Evolutionary conservation across 2,113 vertebrate species (phyloP), one percentile per base, ranked within the genome.

Genomic region (Syngnathus typhle): DNA sequence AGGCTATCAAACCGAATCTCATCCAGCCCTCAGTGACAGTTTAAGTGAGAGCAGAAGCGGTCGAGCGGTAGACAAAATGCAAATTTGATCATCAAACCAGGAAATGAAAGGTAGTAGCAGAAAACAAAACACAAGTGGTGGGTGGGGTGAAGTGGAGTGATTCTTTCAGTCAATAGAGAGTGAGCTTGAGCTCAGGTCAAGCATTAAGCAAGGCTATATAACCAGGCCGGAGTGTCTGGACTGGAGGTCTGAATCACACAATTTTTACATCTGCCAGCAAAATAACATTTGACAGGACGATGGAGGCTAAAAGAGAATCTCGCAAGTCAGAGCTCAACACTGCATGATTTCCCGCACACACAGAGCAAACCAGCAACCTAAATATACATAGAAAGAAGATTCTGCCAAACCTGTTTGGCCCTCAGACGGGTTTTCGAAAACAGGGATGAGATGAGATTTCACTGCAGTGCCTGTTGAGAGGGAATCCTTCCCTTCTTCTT

Each of bases 401-500:
- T 75, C 60, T 70, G 23, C 77, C 78, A 62, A 82, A 85, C 83
- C 78, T 83, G 70, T 52, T 77, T 46, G 67, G 70, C n/a, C 66
- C 80, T 77, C 71, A 74, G 65, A 71, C 72, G 70, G 80, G 69
- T 72, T 74, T 69, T 73, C 64, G 65, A 77, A 46, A 59, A 68
- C 65, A 70, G 77, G 74, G 77, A 69, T 72, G 80, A 81, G 69
- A 69, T 77, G 69, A 74, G 79, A 65, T 75, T 79, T 80, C 44
- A 69, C 38, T 80, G 64, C 68, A 76, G 79, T 75, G 70, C 61
- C 78, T 80, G 65, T 77, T 72, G 72, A 82, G 77, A 83, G 78
- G 78, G 81, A 76, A 79, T 83, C 77, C 79, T 75, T 79, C 67
- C 78, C 72, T 81, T 72, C 77, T 76, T 63, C 76, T 76, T 76